A percentile compares a stretch with the other conserved stretches of the same genome.
phyloP scores from a whole-genome alignment of 1,140 invertebrate genomes.

The Drosophila erecta region DNA sequence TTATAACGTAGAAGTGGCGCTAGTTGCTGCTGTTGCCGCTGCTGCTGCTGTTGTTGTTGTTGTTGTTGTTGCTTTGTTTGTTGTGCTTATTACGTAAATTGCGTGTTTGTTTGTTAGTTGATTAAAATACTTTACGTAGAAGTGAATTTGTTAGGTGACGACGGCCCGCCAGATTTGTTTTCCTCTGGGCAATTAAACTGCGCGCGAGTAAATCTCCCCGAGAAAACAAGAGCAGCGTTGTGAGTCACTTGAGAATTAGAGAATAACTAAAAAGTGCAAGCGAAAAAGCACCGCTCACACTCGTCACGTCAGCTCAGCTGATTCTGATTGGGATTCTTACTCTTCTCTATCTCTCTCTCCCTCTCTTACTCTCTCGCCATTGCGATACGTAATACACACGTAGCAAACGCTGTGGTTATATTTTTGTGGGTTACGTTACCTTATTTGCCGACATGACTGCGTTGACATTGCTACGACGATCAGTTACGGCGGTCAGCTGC shows the following conservation, averaged over 20 bases:
- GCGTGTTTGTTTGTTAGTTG: conserved; percentile 37
- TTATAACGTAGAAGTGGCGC: background rate
- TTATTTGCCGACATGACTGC: conserved; percentile 68
- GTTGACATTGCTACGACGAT: conserved; percentile 61
- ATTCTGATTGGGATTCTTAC: background rate
- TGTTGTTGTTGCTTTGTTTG: conserved; percentile 36
- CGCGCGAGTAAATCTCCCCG: conserved; percentile 65
- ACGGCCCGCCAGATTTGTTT: conserved; percentile 27
- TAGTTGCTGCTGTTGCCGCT: conserved; percentile 44
- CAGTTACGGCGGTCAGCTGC: conserved; percentile 34
- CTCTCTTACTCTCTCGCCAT: background rate
- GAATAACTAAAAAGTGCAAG: conserved; percentile 79
- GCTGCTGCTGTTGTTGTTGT: conserved; percentile 13
- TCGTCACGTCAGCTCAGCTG: conserved; percentile 71
- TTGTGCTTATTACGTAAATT: conserved; percentile 71
- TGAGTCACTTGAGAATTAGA: conserved; percentile 61
- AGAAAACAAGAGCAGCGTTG: conserved; percentile 49
- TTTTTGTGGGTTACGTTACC: conserved; percentile 45
- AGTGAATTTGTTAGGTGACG: conserved; percentile 58
- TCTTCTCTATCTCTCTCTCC: background rate
- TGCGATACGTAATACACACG: background rate
- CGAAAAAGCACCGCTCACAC: conserved; percentile 35
- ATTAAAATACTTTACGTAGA: conserved; percentile 68
- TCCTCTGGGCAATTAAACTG: conserved; percentile 60
- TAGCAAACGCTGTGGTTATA: conserved; percentile 44